phyloP scores from a whole-genome alignment of 53 echinoderm and acorn worm genomes.

The Crossaster papposus region DNA sequence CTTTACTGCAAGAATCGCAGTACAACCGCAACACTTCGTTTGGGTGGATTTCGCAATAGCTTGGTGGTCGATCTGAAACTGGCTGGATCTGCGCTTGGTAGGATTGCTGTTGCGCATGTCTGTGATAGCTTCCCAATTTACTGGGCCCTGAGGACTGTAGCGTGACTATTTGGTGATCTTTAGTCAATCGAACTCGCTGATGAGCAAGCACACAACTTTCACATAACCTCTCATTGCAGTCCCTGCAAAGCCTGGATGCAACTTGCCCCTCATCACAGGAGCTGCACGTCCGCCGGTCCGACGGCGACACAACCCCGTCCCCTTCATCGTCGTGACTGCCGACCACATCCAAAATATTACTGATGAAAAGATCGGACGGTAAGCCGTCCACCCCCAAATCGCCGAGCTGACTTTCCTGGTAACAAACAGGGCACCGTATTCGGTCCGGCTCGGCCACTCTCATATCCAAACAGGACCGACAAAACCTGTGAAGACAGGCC shows the following conservation, averaged over 20 bases:
- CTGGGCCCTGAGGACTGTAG: slow-evolving; percentile 73
- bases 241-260: slow-evolving; percentile 86
- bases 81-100: slow-evolving; percentile 83
- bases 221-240: slow-evolving; percentile 93
- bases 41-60: slow-evolving; percentile 88
- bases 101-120: slow-evolving; percentile 56
- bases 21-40: slow-evolving; percentile 92
- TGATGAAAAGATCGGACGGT: slow-evolving; percentile 91
- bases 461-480: slow-evolving; percentile 86
- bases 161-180: slow-evolving; percentile 90
- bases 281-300: slow-evolving; percentile 71
- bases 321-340: slow-evolving; percentile 92
- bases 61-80: slow-evolving; percentile 81
- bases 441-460: slow-evolving; percentile 85
- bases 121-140: slow-evolving; percentile 47
- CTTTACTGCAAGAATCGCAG: slow-evolving; percentile 93
- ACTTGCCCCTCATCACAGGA: slow-evolving; percentile 96
- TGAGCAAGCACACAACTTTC: slow-evolving; percentile 97
- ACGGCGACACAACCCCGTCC: slow-evolving; percentile 54
- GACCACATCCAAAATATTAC: slow-evolving; percentile 97
- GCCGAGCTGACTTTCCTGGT: slow-evolving; percentile 89
- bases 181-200: slow-evolving; percentile 91
- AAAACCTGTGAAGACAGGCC: slow-evolving; percentile 95
- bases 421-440: slow-evolving; percentile 89
- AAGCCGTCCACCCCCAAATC: slow-evolving; percentile 91